Base-by-base conservation (phyloP, 2,113 vertebrate species). In the Nymphicus hollandicus region DNA sequence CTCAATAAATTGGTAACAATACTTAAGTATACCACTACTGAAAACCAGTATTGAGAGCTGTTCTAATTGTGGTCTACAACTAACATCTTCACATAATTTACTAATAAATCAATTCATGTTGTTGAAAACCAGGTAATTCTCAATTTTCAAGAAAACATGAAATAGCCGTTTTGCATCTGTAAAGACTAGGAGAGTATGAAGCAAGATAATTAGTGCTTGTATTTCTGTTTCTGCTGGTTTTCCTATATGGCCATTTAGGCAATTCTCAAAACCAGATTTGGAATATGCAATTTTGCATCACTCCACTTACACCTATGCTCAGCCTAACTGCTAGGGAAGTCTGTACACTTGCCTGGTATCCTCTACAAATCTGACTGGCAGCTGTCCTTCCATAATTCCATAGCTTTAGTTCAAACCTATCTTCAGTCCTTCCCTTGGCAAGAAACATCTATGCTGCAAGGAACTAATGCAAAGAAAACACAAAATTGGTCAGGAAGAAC, bases 351-450 rank as follows among this genome's bases (percentile, higher is more conserved):
- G 56, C 78, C 81, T 58, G 64, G 16, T 53, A 46, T 35, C n/a
- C 68, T 88, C 56, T 68, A 25, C 8, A 35, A 89, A 52, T 46
- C 68, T 86, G 88, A 83, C 74, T 86, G 76, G 49, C 86, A 92
- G 64, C 41, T 81, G 28, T 66, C 76, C 60, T 83, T 78, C 72
- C 39, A 43, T 44, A 95, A 92, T 8, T 50, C 72, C 44, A 69
- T 3, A 81, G 13, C 17, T 92, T 77, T 61, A 66, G 22, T 31
- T 86, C 69, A 47, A 44, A 63, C 52, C 65, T 89, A 11, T 46
- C 60, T 74, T 28, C 80, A 65, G 39, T n/a, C 49, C 49, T 88
- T 71, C 27, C 72, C 43, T 86, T 31, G 18, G 29, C 11, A 78
- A 85, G 82, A 24, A 71, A 17, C 22, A 46, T 17, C 16, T 71